Evolutionary conservation across 1,140 invertebrate genomes (phyloP), one percentile per base, ranked within the genome.

Genomic region (Yoshiicerus persimilis): DNA sequence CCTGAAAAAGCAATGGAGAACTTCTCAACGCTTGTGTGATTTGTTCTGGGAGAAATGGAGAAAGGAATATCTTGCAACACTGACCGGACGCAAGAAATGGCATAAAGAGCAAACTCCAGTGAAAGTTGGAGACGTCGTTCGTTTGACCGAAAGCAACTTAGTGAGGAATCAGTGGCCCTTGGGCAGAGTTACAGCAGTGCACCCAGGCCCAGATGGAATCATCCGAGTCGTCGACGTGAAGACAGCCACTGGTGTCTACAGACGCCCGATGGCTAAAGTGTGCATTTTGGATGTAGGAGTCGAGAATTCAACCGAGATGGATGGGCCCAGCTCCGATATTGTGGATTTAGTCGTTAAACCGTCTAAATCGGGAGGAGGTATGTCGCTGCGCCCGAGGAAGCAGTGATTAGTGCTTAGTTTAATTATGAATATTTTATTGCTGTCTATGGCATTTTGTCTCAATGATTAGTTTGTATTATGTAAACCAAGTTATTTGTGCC

Each of bases 31-130:
- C 11, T 13, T 90, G 70, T 39, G 34, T 11, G 39, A 90, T 27
- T 25, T 36, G 8, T 89, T 89, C 34, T 89, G 87, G 89, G 70
- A 41, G 16, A n/a, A 38, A 8, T 89, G 89, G 89, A 30, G 75
- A 13, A 23, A 36, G 5, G 87, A 89, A 30, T 89, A 88, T 32
- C 25, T 88, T 2, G 87, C 89, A 9, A 75, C 34, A 1, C 30
- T 88, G 13, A 86, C 64, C 38, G 27, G 86, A 8, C 23, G 89
- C 36, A 32, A 25, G 1, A 89, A 89, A 47, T 88, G 89, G 89
- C 16, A 13, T 9, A 9, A 32, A 8, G 9, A 23, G 2, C 16
- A 32, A 4, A 13, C 32, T 1, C 88, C 84, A 23, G 8, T 88
- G 9, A 41, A 47, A 66, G 23, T 39, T 23, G 70, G 75, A 34